These are phyloP conservation scores for Astropecten irregularis DNA, from an alignment of 53 echinoderm and acorn worm species.

Conservation along the genomic window DNA sequence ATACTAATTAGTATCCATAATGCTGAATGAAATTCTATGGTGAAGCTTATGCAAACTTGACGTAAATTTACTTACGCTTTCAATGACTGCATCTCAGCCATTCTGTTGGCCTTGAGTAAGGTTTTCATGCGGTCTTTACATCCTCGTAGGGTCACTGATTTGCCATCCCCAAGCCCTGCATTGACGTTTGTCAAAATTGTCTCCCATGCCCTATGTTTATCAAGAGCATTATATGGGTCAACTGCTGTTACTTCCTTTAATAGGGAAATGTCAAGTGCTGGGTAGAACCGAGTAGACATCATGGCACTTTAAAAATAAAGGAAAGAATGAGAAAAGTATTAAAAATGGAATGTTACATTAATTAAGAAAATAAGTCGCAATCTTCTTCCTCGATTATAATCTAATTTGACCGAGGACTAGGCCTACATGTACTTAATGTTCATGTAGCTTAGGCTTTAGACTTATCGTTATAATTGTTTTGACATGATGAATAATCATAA, in stretches of 20 bases:
- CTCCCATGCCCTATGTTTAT: neutral
- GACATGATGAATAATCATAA: too few relatives aligned
- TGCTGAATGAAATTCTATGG: too few relatives aligned
- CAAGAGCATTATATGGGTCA: neutral
- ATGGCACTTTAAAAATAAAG: too few relatives aligned
- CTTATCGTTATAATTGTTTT: neutral
- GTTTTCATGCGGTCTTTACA: conserved; percentile 18
- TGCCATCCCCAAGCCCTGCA: neutral
- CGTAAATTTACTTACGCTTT: conserved; percentile 24
- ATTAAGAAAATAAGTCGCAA: neutral
- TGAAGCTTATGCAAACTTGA: too few relatives aligned
- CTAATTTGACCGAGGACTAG: too few relatives aligned
- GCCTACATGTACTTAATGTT: too few relatives aligned
- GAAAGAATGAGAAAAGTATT: neutral
- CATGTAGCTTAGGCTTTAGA: neutral
- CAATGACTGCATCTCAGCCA: conserved; percentile 19
- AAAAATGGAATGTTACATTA: neutral
- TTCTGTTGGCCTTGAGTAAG: neutral
- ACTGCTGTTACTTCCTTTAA: neutral
- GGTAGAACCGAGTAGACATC: neutral
- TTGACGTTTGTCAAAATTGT: neutral
- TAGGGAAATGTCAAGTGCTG: neutral
- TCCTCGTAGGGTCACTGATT: neutral
- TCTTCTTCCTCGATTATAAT: too few relatives aligned
- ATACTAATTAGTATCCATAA: too few relatives aligned